Conservation (phyloP, 1,140 invertebrate species). For the Oncopeltus fasciatus region DNA sequence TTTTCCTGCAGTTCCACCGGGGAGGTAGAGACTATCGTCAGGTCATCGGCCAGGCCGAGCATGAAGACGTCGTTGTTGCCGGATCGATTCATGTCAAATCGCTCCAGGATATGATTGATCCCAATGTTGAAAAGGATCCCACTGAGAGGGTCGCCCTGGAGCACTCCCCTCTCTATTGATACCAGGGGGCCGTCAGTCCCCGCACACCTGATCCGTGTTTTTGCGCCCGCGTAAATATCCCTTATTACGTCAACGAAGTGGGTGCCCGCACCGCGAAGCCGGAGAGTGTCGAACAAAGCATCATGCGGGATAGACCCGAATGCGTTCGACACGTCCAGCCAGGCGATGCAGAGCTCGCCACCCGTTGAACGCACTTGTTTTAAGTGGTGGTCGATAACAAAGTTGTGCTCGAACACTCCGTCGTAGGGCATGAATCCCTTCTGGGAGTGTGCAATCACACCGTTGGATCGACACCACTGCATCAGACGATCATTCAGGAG, state of each 20-base stretch:
- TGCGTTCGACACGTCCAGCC: constrained; percentile 27
- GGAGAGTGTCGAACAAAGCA: constrained; percentile 21
- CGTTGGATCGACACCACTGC: neutral
- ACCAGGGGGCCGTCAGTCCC: constrained; percentile 24
- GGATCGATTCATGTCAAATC: no score
- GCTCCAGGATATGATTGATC: constrained; percentile 27
- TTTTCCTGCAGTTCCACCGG: neutral
- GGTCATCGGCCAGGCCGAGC: neutral
- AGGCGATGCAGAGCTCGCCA: constrained; percentile 25
- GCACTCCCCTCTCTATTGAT: constrained; percentile 26
- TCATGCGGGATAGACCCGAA: constrained; percentile 28
- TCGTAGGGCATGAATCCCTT: constrained; percentile 19
- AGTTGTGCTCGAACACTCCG: constrained; percentile 9
- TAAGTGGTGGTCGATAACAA: constrained; percentile 14
- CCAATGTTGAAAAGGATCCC: constrained; percentile 31
- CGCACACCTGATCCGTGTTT: neutral
- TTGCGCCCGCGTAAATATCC: constrained; percentile 13
- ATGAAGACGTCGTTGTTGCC: neutral
- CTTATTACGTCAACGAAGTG: constrained; percentile 17
- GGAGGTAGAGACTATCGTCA: neutral
- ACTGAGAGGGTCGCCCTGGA: constrained; percentile 31
- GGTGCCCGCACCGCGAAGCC: constrained; percentile 9
- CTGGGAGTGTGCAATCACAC: constrained; percentile 1
- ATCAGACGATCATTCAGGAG: constrained; percentile 16
- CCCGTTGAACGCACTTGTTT: constrained; percentile 19